Evolutionary conservation across 2,113 vertebrate genomes (phyloP).

Genomic region (Coptodon bakossiorum): DNA sequence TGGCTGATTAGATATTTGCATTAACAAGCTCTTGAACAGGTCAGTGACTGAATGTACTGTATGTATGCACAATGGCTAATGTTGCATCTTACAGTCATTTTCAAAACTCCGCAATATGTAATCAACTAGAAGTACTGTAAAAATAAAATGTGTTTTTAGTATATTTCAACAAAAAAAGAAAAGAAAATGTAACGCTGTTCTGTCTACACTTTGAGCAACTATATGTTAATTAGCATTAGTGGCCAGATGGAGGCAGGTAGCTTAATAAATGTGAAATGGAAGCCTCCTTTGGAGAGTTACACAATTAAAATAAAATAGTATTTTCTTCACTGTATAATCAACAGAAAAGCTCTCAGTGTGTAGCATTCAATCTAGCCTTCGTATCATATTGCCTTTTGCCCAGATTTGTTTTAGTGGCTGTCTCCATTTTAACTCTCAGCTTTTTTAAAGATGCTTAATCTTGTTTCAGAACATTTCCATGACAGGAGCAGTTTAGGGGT

Average conservation of each 20-base stretch:
- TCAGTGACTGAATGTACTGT: neutral
- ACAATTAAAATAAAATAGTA: neutral
- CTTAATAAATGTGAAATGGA: constrained; percentile 21
- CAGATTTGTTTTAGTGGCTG: neutral
- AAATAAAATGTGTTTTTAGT: neutral
- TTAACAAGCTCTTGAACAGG: neutral
- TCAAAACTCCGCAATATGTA: neutral
- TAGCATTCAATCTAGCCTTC: neutral
- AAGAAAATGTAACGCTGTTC: neutral
- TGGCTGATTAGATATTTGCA: neutral
- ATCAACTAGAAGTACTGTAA: neutral
- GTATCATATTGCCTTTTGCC: neutral
- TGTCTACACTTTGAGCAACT: neutral
- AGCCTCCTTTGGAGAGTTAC: neutral
- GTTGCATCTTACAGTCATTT: neutral
- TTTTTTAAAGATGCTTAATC: constrained; percentile 31
- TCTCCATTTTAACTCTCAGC: constrained; percentile 14
- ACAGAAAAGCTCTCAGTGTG: neutral
- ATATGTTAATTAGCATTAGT: constrained; percentile 20
- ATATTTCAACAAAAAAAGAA: neutral
- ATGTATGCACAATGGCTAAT: neutral
- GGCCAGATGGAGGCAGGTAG: constrained; percentile 14
- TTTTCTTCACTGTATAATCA: neutral
- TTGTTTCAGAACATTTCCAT: constrained; percentile 43
- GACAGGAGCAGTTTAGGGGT: constrained; percentile 37